These are phyloP conservation scores for Psephotus haematonotus DNA, from an alignment of 2,113 vertebrate genomes.

Conservation along the genomic window DNA sequence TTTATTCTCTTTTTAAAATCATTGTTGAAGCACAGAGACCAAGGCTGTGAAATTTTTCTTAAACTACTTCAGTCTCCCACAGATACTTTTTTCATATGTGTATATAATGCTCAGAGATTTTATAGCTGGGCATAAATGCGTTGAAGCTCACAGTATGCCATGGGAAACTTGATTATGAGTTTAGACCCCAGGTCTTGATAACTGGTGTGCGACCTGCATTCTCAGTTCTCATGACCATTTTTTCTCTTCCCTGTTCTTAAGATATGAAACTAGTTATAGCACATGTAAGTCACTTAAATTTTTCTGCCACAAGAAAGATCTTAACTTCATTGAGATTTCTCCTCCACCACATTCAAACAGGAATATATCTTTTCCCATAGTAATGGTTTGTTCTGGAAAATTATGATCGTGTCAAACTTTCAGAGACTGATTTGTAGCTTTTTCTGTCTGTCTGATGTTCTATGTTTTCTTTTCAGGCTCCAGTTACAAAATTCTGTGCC, in stretches of 20 bases:
- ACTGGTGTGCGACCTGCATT: slow-evolving; percentile 1
- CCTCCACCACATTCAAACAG: background rate
- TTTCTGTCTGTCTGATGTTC: background rate
- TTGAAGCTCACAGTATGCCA: background rate
- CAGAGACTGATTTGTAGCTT: background rate
- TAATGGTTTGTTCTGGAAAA: background rate
- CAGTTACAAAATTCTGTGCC: background rate
- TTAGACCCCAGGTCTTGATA: background rate
- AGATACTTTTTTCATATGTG: background rate
- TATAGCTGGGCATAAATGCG: background rate
- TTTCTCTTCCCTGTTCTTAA: slow-evolving; percentile 14
- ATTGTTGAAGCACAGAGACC: background rate
- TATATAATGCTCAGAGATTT: background rate
- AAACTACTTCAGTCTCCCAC: background rate
- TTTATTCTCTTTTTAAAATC: background rate
- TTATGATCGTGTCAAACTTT: background rate
- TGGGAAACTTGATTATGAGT: slow-evolving; percentile 4
- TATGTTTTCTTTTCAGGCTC: slow-evolving; percentile 12
- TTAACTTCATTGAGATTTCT: slow-evolving; percentile 10
- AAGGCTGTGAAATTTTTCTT: background rate
- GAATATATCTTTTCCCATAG: background rate
- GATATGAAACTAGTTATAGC: slow-evolving; percentile 46
- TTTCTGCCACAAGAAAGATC: background rate
- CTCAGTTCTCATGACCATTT: slow-evolving; percentile 26
- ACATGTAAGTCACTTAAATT: background rate